A percentile compares a stretch with the other conserved stretches of the same genome.
These are phyloP conservation scores for Nephrotoma flavescens DNA, from an alignment of 2,888 invertebrate genomes.

Conservation along the genomic window DNA sequence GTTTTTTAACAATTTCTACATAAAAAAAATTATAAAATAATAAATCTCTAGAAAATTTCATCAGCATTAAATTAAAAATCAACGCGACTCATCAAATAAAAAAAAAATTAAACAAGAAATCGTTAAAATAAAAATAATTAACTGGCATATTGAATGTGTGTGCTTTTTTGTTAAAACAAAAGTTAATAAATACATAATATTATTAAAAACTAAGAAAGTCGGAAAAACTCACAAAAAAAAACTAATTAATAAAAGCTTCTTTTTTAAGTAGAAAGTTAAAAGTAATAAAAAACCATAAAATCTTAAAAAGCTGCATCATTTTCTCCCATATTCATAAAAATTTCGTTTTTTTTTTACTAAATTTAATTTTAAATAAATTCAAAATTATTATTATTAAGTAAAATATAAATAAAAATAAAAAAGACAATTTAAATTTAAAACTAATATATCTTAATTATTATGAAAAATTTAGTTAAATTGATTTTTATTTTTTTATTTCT, in stretches of 20 bases:
- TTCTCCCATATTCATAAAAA: background rate
- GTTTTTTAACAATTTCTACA: background rate
- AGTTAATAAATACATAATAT: background rate
- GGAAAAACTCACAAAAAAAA: background rate
- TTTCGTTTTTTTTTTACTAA: background rate
- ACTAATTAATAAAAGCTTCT: background rate
- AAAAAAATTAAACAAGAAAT: background rate
- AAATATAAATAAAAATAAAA: background rate
- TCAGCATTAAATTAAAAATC: background rate
- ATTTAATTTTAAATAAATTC: background rate
- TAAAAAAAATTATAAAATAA: background rate
- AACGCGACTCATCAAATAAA: background rate
- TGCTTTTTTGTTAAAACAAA: background rate
- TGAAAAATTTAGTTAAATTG: background rate
- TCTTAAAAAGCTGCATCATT: background rate
- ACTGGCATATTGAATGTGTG: background rate
- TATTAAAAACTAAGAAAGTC: background rate
- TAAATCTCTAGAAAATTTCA: background rate
- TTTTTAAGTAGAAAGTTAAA: background rate
- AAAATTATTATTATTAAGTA: background rate
- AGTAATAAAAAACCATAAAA: background rate
- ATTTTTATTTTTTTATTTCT: background rate
- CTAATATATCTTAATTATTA: background rate
- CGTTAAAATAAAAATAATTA: background rate
- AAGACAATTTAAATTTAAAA: background rate